phyloP scores from a whole-genome alignment of 2,797 vertebrate species.

The Netta rufina region DNA sequence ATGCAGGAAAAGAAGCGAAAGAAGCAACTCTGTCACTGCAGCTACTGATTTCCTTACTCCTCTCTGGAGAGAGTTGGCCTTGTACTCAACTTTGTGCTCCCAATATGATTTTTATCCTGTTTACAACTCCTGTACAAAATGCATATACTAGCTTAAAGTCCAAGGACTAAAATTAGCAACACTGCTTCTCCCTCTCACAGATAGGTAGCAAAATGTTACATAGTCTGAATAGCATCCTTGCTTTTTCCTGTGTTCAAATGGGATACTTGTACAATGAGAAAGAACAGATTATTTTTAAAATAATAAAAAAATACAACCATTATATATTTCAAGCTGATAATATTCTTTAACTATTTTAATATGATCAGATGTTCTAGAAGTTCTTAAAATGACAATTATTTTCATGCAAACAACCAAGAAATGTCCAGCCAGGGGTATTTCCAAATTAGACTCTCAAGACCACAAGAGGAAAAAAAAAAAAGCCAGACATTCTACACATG shows the following conservation, averaged over 20 bases:
- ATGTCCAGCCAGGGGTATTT: background rate
- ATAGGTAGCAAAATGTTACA: background rate
- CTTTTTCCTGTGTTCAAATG: background rate
- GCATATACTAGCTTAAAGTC: background rate
- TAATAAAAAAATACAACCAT: background rate
- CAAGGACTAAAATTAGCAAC: background rate
- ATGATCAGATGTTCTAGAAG: background rate
- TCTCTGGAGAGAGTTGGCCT: background rate
- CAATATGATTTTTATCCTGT: background rate
- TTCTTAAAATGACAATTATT: background rate
- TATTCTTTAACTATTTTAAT: background rate
- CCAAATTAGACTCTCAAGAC: background rate
- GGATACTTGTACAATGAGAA: background rate
- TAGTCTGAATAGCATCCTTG: background rate
- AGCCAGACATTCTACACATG: background rate
- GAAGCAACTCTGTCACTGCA: background rate
- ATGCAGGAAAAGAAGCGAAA: background rate
- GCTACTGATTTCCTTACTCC: background rate
- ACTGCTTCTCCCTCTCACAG: background rate
- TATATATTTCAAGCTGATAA: background rate
- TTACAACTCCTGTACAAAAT: background rate
- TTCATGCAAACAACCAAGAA: slow-evolving; percentile 7
- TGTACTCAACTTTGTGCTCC: background rate
- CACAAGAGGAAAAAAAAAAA: background rate
- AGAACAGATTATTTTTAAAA: background rate